Evolutionary conservation across 2,888 invertebrate species (phyloP), one percentile per base, ranked within the genome.

Genomic region (Amaurobius ferox): DNA sequence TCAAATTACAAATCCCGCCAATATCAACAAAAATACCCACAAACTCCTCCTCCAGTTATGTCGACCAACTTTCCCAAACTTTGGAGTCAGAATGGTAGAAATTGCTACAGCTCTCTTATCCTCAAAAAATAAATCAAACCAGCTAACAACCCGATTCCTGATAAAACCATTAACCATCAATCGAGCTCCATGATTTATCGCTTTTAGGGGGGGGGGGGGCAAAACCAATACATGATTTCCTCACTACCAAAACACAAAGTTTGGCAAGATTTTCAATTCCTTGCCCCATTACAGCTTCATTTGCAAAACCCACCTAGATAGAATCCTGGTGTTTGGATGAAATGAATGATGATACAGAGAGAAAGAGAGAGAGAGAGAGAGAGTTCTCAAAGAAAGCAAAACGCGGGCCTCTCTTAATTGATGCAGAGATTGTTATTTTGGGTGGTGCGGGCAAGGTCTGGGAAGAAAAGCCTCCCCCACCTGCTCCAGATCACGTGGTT

Each of bases 351-450:
- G 77, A n/a, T n/a, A n/a, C n/a, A n/a, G n/a, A n/a, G n/a, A 29
- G 64, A 13, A 64, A 30, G 29, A n/a, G 11, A 23, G 28, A 61
- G 61, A 61, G 23, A 23, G 55, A 23, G 19, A 39, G 28, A 29
- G 28, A 72, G 32, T 55, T 79, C 64, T 26, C 55, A 73, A 80
- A 80, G 80, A 80, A 79, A 73, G 67, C 28, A 61, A 39, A 67
- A 72, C 48, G 62, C 16, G 55, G 35, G 23, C 40, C n/a, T 26
- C 23, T 67, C 68, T 61, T 81, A 81, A 81, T 81, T 76, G 81
- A 76, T 76, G 83, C 83, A 13, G 83, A 83, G 71, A 83, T 83
- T 83, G 83, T 83, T 83, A 77, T 83, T 83, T 83, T 77, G 77
- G 70, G 72, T 16, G 30, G 70, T 79, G 79, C 79, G 66, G 48